Base-by-base conservation (phyloP, 2,113 vertebrate genomes). In the Orycteropus afer region DNA sequence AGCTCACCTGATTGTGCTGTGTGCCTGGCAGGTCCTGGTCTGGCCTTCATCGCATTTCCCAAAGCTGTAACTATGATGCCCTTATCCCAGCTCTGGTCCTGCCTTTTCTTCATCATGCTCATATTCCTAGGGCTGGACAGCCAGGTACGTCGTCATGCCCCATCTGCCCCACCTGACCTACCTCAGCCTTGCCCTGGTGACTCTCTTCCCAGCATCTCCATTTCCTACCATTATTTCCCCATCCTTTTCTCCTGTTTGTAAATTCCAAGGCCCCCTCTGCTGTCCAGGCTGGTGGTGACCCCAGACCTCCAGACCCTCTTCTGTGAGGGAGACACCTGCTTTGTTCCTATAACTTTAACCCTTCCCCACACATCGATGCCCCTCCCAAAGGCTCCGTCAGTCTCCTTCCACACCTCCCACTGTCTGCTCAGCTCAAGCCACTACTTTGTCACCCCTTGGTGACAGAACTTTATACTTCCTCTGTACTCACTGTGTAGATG, bases 51-150 rank as follows among this genome's bases (percentile, higher is more conserved):
- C 6, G 98, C 98, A 0, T 99, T 99, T 85, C 99, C 99, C 15
- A 98, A 97, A 76, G 99, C 99, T 13, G 97, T 99, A 80, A 99
- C 99, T 0, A 93, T 99, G 98, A 98, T 99, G 98, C 99, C 99
- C 0, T 96, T 97, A 15, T 98, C 99, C 25, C 98, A 98, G 65
- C 98, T 99, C 94, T 99, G 99, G 99, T 98, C 99, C 29, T 98
- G 99, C 85, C 98, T 99, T 29, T 99, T 99, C 98, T 99, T 99
- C 97, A 94, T 99, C 95, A 99, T 99, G 99, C 79, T 99, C 79
- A 96, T 99, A 92, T 98, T 99, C 96, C 95, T 99, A 45, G 99
- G 99, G 57, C 98, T 99, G 74, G 99, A 99, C 97, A 99, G 98
- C 92, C 99, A 99, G 99, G 99, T 99, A 98, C 0, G 0, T 10